Percentiles rank a stretch among this genome's conserved stretches.
phyloP scores from a whole-genome alignment of 1,140 invertebrate species.

The Bombus haemorrhoidalis region DNA sequence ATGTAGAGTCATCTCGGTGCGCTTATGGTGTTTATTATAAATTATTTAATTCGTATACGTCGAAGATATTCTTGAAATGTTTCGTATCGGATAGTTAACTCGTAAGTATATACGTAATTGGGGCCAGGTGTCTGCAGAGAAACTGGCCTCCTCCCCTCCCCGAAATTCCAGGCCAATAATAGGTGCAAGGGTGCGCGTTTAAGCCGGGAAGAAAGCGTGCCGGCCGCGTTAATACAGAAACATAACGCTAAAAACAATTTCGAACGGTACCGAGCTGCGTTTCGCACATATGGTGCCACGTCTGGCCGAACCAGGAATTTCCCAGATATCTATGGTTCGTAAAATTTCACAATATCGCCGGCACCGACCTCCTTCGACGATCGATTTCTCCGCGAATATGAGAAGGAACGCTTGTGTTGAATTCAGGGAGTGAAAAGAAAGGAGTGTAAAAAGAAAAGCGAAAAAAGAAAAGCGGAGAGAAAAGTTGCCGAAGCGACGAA shows the following conservation, averaged over 20 bases:
- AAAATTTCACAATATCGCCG: constrained; percentile 67
- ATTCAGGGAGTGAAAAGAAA: not conserved
- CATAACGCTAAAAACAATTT: constrained; percentile 67
- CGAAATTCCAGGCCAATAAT: constrained; percentile 41
- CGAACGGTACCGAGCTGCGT: constrained; percentile 58
- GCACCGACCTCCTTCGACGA: constrained; percentile 32
- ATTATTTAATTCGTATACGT: too few species aligned
- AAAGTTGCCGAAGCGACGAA: not conserved
- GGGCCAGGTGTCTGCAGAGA: constrained; percentile 14
- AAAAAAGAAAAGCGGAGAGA: not conserved
- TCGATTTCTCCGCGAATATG: constrained; percentile 28
- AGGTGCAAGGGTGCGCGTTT: constrained; percentile 21
- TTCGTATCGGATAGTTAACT: not conserved
- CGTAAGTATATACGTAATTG: not conserved
- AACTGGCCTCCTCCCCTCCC: constrained; percentile 39
- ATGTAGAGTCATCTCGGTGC: too few species aligned
- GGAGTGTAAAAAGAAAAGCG: fast-evolving
- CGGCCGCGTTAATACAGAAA: constrained; percentile 73
- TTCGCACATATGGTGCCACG: constrained; percentile 70
- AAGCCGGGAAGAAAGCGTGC: constrained; percentile 34
- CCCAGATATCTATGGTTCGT: constrained; percentile 56
- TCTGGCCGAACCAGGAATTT: constrained; percentile 48
- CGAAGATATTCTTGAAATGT: not conserved
- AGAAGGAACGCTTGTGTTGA: not conserved
- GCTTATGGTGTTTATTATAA: fast-evolving